Evolutionary conservation across 2,888 invertebrate species (phyloP), one percentile per base, ranked within the genome.

Genomic region (Mellilla xanthometata): DNA sequence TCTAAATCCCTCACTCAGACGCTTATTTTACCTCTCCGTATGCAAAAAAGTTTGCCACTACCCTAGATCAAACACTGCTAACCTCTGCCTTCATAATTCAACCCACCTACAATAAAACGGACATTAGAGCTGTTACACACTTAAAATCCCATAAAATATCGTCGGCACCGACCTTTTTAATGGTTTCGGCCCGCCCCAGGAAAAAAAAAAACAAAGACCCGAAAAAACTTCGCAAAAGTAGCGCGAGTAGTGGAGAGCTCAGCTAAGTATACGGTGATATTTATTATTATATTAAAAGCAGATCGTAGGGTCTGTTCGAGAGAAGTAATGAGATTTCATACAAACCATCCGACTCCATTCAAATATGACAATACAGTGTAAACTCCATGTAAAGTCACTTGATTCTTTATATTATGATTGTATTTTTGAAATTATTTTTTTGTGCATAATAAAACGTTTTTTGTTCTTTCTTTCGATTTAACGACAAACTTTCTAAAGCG

Each of bases 131-230:
- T 65, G 81, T 78, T 78, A 82, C 76, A 83, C 82, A 86, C 87
- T 89, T 88, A 89, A 88, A 88, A 86, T 81, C 83, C 72, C 87
- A 87, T 89, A 88, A 88, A 88, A 85, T 77, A 86, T 74, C 74
- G 73, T 83, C 84, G 72, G 70, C 84, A 81, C 86, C 75, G 76
- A 83, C 85, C 80, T 81, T 86, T 86, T 86, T 88, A 87, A 87
- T 86, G 83, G 85, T 70, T 69, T 72, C 71, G 67, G 67, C 71
- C 67, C 81, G 69, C 83, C 89, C 84, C 72, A 62, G 58, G 69
- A 69, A 72, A 47, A 79, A n/a, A n/a, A n/a, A n/a, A 87, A 88
- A 84, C 79, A 86, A 85, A 76, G 72, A 68, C 49, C 52, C 74
- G 30, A 36, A 40, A 78, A 82, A 83, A 85, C 66, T 80, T 80